Evolutionary conservation across 2,888 invertebrate genomes (phyloP).

Genomic region (Temnothorax ravouxi): DNA sequence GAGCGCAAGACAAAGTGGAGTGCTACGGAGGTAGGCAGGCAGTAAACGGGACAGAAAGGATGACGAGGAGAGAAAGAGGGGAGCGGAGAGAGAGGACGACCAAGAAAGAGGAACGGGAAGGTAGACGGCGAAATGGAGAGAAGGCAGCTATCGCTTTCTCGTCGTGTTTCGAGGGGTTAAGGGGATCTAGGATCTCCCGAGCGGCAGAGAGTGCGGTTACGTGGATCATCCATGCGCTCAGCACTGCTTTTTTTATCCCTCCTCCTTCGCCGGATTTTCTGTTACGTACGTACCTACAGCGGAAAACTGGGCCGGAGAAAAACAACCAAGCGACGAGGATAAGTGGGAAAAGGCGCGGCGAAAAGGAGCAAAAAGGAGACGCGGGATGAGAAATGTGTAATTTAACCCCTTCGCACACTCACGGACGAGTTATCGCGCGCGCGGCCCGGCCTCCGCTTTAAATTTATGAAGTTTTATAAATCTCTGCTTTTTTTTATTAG

Average conservation of each 20-base stretch:
- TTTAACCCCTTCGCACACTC: constrained; percentile 55
- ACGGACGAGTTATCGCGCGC: constrained; percentile 53
- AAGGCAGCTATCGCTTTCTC: constrained; percentile 64
- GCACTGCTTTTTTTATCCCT: constrained; percentile 4
- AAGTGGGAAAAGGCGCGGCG: constrained; percentile 40
- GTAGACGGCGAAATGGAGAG: constrained; percentile 37
- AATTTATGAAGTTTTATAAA: constrained; percentile 58
- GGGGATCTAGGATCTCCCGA: constrained; percentile 57
- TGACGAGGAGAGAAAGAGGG: background rate
- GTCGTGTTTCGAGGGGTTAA: constrained; percentile 60
- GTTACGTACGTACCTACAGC: constrained; percentile 31
- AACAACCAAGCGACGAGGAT: constrained; percentile 46
- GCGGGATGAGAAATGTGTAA: constrained; percentile 50
- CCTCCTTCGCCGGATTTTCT: constrained; percentile 20
- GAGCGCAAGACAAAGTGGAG: constrained; percentile 59
- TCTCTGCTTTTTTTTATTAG: constrained; percentile 33
- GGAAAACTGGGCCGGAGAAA: constrained; percentile 32
- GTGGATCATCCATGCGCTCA: constrained; percentile 43
- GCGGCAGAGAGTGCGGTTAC: constrained; percentile 57
- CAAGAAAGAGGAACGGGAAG: background rate
- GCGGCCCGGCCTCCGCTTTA: constrained; percentile 29
- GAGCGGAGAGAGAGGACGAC: background rate
- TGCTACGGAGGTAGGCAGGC: constrained; percentile 22
- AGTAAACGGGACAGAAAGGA: constrained; percentile 20
- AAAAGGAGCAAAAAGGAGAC: constrained; percentile 40